Evolutionary conservation across 2,888 invertebrate genomes (phyloP).

Genomic region (Syrphus vitripennis): DNA sequence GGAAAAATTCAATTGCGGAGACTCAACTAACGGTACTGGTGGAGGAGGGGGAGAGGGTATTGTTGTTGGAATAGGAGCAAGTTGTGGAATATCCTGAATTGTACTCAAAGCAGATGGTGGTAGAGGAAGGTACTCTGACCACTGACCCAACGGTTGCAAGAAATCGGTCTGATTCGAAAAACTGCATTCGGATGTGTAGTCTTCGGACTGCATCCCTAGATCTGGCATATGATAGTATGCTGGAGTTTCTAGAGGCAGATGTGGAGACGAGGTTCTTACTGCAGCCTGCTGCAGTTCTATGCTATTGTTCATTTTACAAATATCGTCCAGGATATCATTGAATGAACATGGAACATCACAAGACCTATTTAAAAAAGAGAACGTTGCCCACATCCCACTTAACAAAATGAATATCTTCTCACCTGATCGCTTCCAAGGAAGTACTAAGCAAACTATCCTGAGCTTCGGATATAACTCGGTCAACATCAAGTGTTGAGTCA

Average conservation of each 20-base stretch:
- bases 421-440: slow-evolving; percentile 48
- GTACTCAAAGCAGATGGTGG: slow-evolving; percentile 35
- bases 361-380: not conserved
- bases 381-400: too few species aligned
- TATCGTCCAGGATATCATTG: slow-evolving; percentile 63
- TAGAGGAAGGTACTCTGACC: slow-evolving; percentile 50
- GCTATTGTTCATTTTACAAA: slow-evolving; percentile 59
- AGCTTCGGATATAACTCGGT: slow-evolving; percentile 38
- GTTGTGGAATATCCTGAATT: slow-evolving; percentile 51
- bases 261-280: not conserved
- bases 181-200: slow-evolving; percentile 38
- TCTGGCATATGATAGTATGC: slow-evolving; percentile 55
- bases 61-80: slow-evolving; percentile 16
- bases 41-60: not conserved
- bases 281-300: slow-evolving; percentile 30
- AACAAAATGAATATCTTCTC: not conserved
- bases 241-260: slow-evolving; percentile 12
- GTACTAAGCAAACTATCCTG: slow-evolving; percentile 45
- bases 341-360: slow-evolving; percentile 40
- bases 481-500: slow-evolving; percentile 15
- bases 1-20: not conserved
- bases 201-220: slow-evolving; percentile 17
- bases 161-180: slow-evolving; percentile 53
- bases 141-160: slow-evolving; percentile 46
- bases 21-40: not conserved